phyloP scores from a whole-genome alignment of 2,797 vertebrate genomes.

The Balearica regulorum region DNA sequence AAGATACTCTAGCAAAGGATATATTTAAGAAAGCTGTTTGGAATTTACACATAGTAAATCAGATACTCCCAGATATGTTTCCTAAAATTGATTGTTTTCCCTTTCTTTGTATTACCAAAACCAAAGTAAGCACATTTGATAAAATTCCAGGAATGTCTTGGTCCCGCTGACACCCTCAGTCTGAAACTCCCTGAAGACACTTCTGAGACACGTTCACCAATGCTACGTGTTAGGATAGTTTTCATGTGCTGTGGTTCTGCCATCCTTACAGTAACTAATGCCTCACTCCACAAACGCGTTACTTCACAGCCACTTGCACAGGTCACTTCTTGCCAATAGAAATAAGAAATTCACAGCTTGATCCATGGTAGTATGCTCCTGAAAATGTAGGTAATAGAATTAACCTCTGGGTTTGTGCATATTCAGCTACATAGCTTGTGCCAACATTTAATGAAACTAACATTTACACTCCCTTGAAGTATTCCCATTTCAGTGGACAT shows the following conservation, averaged over 20 bases:
- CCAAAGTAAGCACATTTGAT: not conserved
- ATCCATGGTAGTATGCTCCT: not conserved
- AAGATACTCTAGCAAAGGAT: not conserved
- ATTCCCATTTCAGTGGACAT: not conserved
- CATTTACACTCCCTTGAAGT: not conserved
- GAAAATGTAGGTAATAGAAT: not conserved
- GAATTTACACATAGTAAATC: slow-evolving; percentile 14
- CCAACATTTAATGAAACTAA: not conserved
- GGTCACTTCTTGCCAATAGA: not conserved
- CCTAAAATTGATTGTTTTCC: not conserved
- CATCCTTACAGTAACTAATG: not conserved
- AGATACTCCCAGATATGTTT: slow-evolving; percentile 12
- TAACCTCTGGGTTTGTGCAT: not conserved
- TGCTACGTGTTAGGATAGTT: not conserved
- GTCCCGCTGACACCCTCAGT: not conserved
- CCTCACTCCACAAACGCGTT: not conserved
- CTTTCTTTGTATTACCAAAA: not conserved
- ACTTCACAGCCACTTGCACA: not conserved
- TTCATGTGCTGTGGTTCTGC: not conserved
- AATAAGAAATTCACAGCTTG: not conserved
- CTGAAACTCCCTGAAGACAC: not conserved
- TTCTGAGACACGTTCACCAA: not conserved
- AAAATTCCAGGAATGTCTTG: not conserved
- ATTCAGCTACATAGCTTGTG: not conserved
- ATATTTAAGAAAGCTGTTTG: slow-evolving; percentile 27